Evolutionary conservation across 2,113 vertebrate species (phyloP).

Genomic region (Eulemur rufifrons): DNA sequence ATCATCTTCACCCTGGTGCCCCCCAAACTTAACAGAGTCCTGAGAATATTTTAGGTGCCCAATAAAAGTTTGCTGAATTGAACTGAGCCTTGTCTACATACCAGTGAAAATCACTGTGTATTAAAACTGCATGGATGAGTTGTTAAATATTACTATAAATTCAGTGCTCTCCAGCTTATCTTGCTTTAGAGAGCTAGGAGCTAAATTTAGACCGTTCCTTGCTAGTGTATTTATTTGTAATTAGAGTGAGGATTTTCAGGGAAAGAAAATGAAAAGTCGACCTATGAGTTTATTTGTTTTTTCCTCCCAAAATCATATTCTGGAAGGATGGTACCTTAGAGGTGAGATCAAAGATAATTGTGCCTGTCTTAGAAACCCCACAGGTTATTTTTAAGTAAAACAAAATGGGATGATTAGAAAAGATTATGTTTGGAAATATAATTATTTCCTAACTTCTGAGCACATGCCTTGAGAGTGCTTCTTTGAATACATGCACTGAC

Average conservation of each 20-base stretch:
- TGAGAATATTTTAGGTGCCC: neutral
- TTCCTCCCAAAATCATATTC: conserved; percentile 23
- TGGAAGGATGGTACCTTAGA: conserved; percentile 58
- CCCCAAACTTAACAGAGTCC: neutral
- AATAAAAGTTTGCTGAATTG: neutral
- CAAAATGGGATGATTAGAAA: conserved; percentile 73
- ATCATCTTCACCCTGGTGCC: neutral
- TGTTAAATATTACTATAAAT: neutral
- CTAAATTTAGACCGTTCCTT: conserved; percentile 42
- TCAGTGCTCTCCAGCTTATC: neutral
- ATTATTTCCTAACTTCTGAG: conserved; percentile 76
- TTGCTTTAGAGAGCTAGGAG: conserved; percentile 29
- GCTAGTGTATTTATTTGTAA: conserved; percentile 52
- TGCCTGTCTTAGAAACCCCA: conserved; percentile 60
- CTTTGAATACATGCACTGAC: conserved; percentile 29
- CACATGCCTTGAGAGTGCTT: conserved; percentile 57
- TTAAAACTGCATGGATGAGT: neutral
- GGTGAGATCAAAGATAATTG: conserved; percentile 70
- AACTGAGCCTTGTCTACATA: neutral
- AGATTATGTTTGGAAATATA: conserved; percentile 77
- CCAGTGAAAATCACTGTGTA: neutral
- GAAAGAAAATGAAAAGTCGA: conserved; percentile 41
- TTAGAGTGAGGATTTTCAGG: conserved; percentile 46
- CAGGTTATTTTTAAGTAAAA: conserved; percentile 76
- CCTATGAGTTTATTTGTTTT: conserved; percentile 42